Evolutionary conservation across 2,888 invertebrate genomes (phyloP), one percentile per base, ranked within the genome.

Genomic region (Megalurothrips usitatus): DNA sequence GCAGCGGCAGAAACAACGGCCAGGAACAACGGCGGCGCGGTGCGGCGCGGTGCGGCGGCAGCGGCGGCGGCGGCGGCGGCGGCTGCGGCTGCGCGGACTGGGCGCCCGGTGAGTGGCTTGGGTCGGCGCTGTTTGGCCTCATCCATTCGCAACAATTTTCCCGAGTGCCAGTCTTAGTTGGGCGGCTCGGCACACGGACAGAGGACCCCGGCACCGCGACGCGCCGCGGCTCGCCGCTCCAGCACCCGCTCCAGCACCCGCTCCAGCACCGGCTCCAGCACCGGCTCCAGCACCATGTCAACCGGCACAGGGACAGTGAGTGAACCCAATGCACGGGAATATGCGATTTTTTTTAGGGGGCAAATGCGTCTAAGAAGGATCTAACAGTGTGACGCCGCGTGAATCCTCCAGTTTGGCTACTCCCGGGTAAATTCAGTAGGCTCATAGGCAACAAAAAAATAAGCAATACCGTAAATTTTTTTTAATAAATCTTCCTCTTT

Each of bases 91-190:
- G 34, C 3, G 34, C 34, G 34, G 34, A 6, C 34, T 43, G 34
- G 34, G 34, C 34, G 34, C 34, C 34, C 34, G 34, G 34, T 43
- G 3, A 6, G 34, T 43, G 34, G 34, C 6, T 6, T 43, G 34
- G 34, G 34, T 43, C 34, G 58, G 68, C 26, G 68, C 68, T 75
- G 68, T 75, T 75, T 75, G 68, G 68, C 12, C 68, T 26, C 68
- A 75, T 75, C 68, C 68, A 75, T 75, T 75, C 68, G 68, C 68
- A 75, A 75, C 68, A 75, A 75, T 75, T 75, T 75, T 43, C 12
- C 68, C 68, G 68, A 75, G 68, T 75, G 68, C 68, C 68, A 75
- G 68, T 75, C 68, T 75, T 75, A 75, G 68, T 75, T 75, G 68
- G 26, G 68, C 68, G 26, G 68, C 26, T 8, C 68, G 26, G 26